Evolutionary conservation across 2,888 invertebrate species (phyloP).

Genomic region (Cryptophagus acutangulus): DNA sequence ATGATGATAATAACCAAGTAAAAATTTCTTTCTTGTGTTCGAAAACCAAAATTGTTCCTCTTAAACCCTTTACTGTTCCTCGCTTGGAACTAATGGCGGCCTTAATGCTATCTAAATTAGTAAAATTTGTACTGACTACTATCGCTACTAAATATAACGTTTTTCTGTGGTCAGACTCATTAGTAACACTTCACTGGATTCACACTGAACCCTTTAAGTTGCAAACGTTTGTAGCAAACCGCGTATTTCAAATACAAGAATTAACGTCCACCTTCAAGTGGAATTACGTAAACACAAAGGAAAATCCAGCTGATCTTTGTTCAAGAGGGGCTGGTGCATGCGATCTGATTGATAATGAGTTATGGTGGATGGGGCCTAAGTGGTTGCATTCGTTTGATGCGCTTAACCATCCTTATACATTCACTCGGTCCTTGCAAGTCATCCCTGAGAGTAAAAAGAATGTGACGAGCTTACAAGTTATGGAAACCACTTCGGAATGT

Average conservation of each 20-base stretch:
- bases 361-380: slow-evolving; percentile 7
- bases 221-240: background rate
- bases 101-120: background rate
- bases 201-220: background rate
- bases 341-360: background rate
- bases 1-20: background rate
- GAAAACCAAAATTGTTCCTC: slow-evolving; percentile 5
- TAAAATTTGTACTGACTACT: no score
- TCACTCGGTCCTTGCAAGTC: no score
- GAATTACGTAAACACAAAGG: background rate
- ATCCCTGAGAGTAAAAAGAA: no score
- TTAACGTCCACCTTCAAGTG: background rate
- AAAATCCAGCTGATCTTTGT: slow-evolving; percentile 5
- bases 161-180: no score
- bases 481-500: no score
- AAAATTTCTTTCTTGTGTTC: slow-evolving; percentile 1
- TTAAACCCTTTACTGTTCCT: background rate
- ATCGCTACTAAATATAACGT: no score
- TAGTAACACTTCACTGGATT: no score
- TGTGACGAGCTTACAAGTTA: no score
- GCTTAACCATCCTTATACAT: no score
- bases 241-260: slow-evolving; percentile 2
- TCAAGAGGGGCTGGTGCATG: background rate
- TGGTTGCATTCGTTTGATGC: no score
- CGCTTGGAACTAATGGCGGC: slow-evolving; percentile 3